A percentile compares a stretch with the other conserved stretches of the same genome.
Conservation (phyloP, 2,797 vertebrate species). For the Staurois parvus region DNA sequence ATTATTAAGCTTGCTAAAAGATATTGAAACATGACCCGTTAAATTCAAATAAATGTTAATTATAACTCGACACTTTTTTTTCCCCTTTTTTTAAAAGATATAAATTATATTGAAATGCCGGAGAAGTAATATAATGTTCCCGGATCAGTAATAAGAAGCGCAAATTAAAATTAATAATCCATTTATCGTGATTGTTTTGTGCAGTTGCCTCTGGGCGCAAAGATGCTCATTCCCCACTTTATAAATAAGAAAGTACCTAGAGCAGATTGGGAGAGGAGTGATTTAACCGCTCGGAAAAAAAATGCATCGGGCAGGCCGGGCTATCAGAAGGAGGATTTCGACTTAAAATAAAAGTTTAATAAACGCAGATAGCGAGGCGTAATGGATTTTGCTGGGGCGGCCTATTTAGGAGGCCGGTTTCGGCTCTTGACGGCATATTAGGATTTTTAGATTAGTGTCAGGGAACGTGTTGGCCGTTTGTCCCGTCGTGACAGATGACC, state of each 20-base stretch:
- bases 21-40: slow-evolving; percentile 55
- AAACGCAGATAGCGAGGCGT: slow-evolving; percentile 31
- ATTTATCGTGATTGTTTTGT: slow-evolving; percentile 63
- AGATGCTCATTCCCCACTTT: slow-evolving; percentile 43
- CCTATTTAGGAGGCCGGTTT: background rate
- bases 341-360: slow-evolving; percentile 56
- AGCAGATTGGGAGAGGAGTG: slow-evolving; percentile 52
- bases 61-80: slow-evolving; percentile 34
- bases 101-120: slow-evolving; percentile 56
- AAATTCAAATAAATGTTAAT: slow-evolving; percentile 42
- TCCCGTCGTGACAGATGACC: background rate
- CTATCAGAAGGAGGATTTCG: slow-evolving; percentile 15
- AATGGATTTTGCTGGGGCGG: slow-evolving; percentile 13
- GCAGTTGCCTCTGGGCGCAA: slow-evolving; percentile 58
- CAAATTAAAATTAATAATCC: slow-evolving; percentile 64
- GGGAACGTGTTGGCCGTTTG: no score
- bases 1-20: background rate
- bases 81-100: slow-evolving; percentile 21
- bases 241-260: slow-evolving; percentile 56
- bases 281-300: slow-evolving; percentile 45
- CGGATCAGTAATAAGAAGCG: slow-evolving; percentile 58
- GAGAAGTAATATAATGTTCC: slow-evolving; percentile 60
- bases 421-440: slow-evolving; percentile 10
- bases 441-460: background rate
- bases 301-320: slow-evolving; percentile 36